Percentiles rank a stretch among this genome's conserved stretches.
These are phyloP conservation scores for Baccha elongata DNA, from an alignment of 2,888 invertebrate species.

Conservation along the genomic window DNA sequence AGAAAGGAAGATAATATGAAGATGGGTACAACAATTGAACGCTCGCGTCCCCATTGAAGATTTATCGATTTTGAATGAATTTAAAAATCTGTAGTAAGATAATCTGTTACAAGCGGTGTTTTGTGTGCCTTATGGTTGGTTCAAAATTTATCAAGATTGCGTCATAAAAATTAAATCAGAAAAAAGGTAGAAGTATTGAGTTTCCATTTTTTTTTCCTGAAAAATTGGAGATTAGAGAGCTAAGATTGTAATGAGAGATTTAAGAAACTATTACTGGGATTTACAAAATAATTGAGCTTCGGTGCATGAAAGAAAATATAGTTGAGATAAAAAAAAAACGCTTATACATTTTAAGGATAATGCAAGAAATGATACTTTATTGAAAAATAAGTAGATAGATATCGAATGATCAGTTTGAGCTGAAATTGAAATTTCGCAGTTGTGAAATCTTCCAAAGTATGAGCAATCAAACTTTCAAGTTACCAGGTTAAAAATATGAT, in stretches of 20 bases:
- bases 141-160: slow-evolving; percentile 26
- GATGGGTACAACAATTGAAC: slow-evolving; percentile 66
- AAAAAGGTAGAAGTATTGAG: slow-evolving; percentile 11
- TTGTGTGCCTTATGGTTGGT: slow-evolving; percentile 36
- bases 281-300: not conserved
- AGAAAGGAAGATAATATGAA: slow-evolving; percentile 36
- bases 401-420: no score
- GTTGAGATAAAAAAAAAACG: no score
- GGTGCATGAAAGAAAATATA: not conserved
- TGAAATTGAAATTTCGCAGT: no score
- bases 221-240: slow-evolving; percentile 13
- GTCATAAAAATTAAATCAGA: slow-evolving; percentile 56
- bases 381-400: no score
- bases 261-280: not conserved
- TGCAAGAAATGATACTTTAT: no score
- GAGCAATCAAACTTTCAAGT: no score
- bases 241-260: slow-evolving; percentile 8
- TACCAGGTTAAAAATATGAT: no score
- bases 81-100: slow-evolving; percentile 2
- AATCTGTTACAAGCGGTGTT: not conserved
- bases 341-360: no score
- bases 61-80: slow-evolving; percentile 72
- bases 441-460: no score
- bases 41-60: slow-evolving; percentile 56
- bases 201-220: not conserved